These are phyloP conservation scores for Oreonectes daqikongensis DNA, from an alignment of 2,797 vertebrate species.

Conservation along the genomic window DNA sequence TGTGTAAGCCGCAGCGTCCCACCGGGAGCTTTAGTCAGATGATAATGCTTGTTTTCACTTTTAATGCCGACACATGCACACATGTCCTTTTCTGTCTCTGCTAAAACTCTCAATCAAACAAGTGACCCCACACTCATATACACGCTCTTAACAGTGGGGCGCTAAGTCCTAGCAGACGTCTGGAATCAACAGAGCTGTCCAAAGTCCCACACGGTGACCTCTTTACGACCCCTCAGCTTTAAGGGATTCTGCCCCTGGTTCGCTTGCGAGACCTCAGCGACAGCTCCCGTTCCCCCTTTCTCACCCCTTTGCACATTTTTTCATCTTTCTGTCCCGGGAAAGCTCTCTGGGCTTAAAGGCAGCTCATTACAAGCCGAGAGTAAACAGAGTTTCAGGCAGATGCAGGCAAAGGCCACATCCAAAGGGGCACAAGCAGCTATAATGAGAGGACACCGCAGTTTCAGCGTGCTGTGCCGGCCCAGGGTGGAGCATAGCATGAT, in stretches of 20 bases:
- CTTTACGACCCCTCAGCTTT: conserved; percentile 63
- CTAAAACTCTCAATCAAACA: conserved; percentile 29
- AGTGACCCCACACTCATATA: conserved; percentile 9
- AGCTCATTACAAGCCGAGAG: conserved; percentile 55
- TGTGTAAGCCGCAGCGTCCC: conserved; percentile 72
- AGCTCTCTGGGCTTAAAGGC: conserved; percentile 48
- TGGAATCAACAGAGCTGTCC: conserved; percentile 69
- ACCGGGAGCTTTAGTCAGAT: conserved; percentile 72
- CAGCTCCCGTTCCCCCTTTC: conserved; percentile 24
- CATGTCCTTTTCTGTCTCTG: conserved; percentile 14
- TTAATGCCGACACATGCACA: conserved; percentile 67
- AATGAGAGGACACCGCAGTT: conserved; percentile 72
- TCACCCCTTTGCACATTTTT: conserved; percentile 19
- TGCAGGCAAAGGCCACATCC: conserved; percentile 67
- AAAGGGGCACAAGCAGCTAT: conserved; percentile 60
- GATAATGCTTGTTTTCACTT: conserved; percentile 78
- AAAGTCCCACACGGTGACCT: conserved; percentile 65
- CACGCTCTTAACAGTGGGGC: conserved; percentile 25
- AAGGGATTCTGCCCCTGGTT: conserved; percentile 62
- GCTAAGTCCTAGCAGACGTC: conserved; percentile 54
- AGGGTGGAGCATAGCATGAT: conserved; percentile 50
- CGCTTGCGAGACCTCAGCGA: neutral
- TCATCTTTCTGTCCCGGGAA: conserved; percentile 53
- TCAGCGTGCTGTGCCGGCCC: conserved; percentile 44
- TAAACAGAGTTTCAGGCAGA: conserved; percentile 53